Percentiles rank a stretch among this genome's conserved stretches.
phyloP scores from a whole-genome alignment of 1,140 invertebrate genomes.

The Habropoda laboriosa region DNA sequence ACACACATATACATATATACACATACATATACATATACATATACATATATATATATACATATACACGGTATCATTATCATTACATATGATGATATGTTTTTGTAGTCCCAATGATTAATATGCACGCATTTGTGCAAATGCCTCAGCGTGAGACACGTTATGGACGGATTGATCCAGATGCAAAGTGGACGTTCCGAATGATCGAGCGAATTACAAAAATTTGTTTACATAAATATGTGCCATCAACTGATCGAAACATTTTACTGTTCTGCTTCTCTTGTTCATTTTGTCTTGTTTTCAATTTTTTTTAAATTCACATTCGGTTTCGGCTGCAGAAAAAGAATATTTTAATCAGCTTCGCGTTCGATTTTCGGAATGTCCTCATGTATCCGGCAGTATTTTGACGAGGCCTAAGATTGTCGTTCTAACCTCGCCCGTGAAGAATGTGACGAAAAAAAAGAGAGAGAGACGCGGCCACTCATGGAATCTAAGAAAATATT shows the following conservation, averaged over 20 bases:
- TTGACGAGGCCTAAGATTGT: slow-evolving; percentile 82
- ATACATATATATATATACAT: slow-evolving; percentile 64
- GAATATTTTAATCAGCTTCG: neutral
- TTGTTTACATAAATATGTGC: neutral
- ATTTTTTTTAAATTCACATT: neutral
- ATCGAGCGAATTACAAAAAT: slow-evolving; percentile 57
- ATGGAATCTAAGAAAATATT: no score
- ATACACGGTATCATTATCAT: slow-evolving; percentile 74
- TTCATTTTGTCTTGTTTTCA: neutral
- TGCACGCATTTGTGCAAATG: slow-evolving; percentile 81
- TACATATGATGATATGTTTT: slow-evolving; percentile 82
- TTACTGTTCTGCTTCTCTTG: slow-evolving; percentile 7
- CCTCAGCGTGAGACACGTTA: slow-evolving; percentile 77
- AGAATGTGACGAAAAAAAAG: slow-evolving; percentile 47
- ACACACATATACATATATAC: slow-evolving; percentile 56
- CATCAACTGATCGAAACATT: neutral
- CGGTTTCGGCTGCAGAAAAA: neutral
- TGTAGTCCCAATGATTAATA: slow-evolving; percentile 83
- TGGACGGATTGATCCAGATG: slow-evolving; percentile 82
- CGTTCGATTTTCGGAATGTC: slow-evolving; percentile 73
- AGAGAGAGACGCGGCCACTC: slow-evolving; percentile 38
- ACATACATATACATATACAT: slow-evolving; percentile 64
- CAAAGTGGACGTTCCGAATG: slow-evolving; percentile 72
- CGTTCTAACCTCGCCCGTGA: slow-evolving; percentile 71
- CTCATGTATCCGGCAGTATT: slow-evolving; percentile 75